phyloP scores from a whole-genome alignment of 2,888 invertebrate species.

The Linhomoeus sp. region DNA sequence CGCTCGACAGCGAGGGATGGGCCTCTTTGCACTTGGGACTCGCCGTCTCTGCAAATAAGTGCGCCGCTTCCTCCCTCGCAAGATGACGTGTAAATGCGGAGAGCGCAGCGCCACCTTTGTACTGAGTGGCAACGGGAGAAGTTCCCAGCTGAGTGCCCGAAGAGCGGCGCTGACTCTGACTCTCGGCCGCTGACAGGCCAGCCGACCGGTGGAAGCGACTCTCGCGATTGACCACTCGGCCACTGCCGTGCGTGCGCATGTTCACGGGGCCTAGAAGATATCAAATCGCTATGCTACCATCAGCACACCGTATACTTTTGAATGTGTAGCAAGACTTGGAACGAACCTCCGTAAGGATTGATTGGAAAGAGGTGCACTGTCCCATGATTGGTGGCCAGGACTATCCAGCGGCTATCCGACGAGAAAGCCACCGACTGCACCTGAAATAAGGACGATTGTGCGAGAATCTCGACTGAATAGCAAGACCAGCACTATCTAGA shows the following conservation, averaged over 20 bases:
- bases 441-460: no score
- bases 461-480: not conserved
- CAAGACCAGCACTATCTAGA: no score
- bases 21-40: no score
- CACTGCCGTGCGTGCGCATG: constrained; percentile 77
- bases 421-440: constrained; percentile 72
- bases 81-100: no score
- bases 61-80: no score
- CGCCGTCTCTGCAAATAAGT: no score
- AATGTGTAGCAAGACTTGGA: no score
- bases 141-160: no score
- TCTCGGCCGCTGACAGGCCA: not conserved
- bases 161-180: no score
- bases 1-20: not conserved
- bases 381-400: constrained; percentile 68
- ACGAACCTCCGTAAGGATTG: constrained; percentile 49
- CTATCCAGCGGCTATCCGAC: constrained; percentile 80
- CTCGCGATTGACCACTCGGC: constrained; percentile 66
- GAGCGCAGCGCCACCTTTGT: no score
- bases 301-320: no score
- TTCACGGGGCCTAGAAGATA: constrained; percentile 46
- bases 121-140: no score
- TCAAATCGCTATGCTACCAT: not conserved
- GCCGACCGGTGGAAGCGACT: constrained; percentile 55
- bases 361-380: constrained; percentile 95